Evolutionary conservation across 2,888 invertebrate genomes (phyloP).

Genomic region (Orgyia antiqua): DNA sequence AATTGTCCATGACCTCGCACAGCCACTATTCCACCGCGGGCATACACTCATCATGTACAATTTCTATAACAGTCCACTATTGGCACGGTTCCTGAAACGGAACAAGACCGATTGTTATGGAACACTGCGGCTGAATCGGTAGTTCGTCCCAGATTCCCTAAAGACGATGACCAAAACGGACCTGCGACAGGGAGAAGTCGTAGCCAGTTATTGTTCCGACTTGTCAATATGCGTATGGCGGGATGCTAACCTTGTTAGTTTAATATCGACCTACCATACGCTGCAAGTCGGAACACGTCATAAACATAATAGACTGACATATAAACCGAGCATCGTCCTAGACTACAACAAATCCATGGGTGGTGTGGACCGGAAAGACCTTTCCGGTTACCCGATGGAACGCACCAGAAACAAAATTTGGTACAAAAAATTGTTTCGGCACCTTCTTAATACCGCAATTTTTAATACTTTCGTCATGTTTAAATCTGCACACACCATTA

Average conservation of each 20-base stretch:
- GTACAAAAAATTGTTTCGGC: slow-evolving; percentile 24
- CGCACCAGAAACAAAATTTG: slow-evolving; percentile 16
- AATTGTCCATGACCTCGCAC: slow-evolving; percentile 2
- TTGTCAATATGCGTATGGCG: no score
- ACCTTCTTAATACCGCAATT: slow-evolving; percentile 13
- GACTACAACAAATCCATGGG: slow-evolving; percentile 18
- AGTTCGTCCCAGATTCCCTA: slow-evolving; percentile 16
- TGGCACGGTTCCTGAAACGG: no score
- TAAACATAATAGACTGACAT: no score
- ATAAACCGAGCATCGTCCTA: slow-evolving; percentile 12
- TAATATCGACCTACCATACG: no score
- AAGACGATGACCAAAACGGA: neutral
- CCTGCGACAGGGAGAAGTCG: no score
- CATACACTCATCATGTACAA: slow-evolving; percentile 22
- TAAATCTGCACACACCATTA: neutral
- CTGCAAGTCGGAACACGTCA: no score
- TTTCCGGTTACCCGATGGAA: no score
- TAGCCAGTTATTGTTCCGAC: no score
- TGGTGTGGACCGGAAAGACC: no score
- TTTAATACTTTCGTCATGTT: slow-evolving; percentile 6
- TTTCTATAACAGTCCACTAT: no score
- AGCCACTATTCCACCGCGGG: no score
- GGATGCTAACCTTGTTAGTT: no score
- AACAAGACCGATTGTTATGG: slow-evolving; percentile 15
- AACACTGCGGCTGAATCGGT: slow-evolving; percentile 14